Conservation (phyloP, 2,113 vertebrate species). For the Bombycilla garrulus region DNA sequence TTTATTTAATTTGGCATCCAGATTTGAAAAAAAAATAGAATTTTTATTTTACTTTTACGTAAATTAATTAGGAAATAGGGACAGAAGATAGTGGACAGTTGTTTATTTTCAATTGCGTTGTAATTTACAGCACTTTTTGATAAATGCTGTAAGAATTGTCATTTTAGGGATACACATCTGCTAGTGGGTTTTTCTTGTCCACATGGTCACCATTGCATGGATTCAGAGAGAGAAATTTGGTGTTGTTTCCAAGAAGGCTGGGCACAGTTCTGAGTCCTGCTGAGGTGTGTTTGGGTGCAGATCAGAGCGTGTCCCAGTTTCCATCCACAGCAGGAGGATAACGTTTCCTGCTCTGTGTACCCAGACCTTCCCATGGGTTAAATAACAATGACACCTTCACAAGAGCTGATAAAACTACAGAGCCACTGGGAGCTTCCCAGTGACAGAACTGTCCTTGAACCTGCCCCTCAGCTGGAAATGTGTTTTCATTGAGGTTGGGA, state of each 20-base stretch:
- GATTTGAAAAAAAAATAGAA: background rate
- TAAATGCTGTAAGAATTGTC: background rate
- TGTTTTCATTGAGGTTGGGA: background rate
- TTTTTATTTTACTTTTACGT: background rate
- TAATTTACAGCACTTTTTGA: background rate
- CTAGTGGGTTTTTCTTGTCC: background rate
- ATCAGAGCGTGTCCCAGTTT: background rate
- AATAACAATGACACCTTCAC: background rate
- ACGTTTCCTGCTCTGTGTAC: background rate
- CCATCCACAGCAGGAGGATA: background rate
- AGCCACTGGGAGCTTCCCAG: background rate
- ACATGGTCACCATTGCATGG: fast-evolving
- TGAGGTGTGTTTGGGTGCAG: fast-evolving
- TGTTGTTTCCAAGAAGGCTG: background rate
- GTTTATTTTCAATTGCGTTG: background rate
- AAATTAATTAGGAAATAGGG: background rate
- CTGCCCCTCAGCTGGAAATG: background rate
- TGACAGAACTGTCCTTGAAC: background rate
- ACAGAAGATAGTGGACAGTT: background rate
- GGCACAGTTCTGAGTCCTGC: background rate
- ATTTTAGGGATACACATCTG: background rate
- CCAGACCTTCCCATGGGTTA: background rate
- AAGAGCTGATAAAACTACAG: background rate
- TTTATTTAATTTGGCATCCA: background rate
- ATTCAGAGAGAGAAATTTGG: background rate